Percentiles rank a stretch among this genome's conserved stretches.
Evolutionary conservation across 2,797 vertebrate species (phyloP).

Genomic region (Hypotaenidia philippensis): DNA sequence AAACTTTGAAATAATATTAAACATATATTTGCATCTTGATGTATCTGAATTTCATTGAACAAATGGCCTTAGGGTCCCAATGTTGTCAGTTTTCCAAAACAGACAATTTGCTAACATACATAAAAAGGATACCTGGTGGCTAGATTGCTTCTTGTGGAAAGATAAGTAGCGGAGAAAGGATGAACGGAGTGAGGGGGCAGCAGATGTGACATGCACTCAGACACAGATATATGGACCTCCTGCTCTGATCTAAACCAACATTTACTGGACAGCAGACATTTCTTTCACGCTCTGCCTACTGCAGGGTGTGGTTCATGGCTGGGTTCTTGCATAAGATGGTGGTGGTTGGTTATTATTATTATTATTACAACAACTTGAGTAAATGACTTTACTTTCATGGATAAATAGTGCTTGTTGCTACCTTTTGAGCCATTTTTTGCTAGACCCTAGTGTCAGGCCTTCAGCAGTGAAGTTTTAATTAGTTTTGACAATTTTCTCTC

Average conservation of each 20-base stretch:
- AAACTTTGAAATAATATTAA: neutral
- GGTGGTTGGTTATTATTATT: no score
- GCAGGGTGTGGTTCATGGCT: neutral
- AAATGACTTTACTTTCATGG: neutral
- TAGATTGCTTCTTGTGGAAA: neutral
- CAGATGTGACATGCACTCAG: neutral
- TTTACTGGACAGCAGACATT: neutral
- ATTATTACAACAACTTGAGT: neutral
- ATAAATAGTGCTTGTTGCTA: neutral
- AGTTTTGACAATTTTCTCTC: neutral
- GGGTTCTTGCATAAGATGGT: neutral
- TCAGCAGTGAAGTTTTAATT: neutral
- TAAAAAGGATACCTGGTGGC: neutral
- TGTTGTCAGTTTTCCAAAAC: neutral
- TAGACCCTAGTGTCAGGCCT: neutral
- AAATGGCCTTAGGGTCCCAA: neutral
- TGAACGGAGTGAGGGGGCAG: neutral
- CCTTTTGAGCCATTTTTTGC: neutral
- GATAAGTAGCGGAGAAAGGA: neutral
- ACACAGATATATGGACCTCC: neutral
- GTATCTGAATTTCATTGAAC: neutral
- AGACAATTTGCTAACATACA: neutral
- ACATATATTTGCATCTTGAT: neutral
- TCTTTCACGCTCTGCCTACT: neutral
- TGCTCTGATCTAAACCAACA: neutral